Conservation (phyloP, 2,888 invertebrate species). For the Callyntrura sp. region DNA sequence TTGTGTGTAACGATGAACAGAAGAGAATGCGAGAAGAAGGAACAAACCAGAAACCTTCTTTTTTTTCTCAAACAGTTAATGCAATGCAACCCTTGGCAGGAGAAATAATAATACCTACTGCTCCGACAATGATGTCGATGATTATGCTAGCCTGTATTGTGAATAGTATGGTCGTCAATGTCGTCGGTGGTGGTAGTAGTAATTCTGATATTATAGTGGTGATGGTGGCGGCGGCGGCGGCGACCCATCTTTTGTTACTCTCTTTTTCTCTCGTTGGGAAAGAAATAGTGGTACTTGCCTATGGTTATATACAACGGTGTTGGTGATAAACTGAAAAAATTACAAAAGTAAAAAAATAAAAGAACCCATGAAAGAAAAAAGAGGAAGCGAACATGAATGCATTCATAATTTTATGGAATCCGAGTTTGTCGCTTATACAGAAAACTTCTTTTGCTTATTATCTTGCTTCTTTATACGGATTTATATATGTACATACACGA, state of each 20-base stretch:
- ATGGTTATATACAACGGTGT: constrained; percentile 19
- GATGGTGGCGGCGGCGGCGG: constrained; percentile 53
- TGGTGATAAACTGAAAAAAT: constrained; percentile 48
- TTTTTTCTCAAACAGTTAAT: constrained; percentile 28
- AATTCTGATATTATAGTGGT: constrained; percentile 9
- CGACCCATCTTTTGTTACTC: constrained; percentile 66
- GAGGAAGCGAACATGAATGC: constrained; percentile 62
- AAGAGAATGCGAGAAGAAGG: background rate
- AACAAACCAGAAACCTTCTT: background rate
- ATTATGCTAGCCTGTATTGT: constrained; percentile 33
- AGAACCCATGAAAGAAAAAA: constrained; percentile 16
- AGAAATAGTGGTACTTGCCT: constrained; percentile 46
- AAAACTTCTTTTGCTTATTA: constrained; percentile 4
- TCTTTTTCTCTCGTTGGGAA: constrained; percentile 46
- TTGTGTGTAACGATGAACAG: background rate
- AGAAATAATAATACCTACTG: constrained; percentile 27
- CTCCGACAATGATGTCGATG: constrained; percentile 59
- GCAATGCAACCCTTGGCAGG: constrained; percentile 50
- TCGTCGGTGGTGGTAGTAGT: constrained; percentile 47
- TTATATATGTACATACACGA: background rate
- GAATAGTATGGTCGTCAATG: constrained; percentile 52
- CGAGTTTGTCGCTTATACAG: background rate
- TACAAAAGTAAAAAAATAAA: constrained; percentile 38
- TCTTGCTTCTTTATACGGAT: background rate
- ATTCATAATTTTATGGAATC: constrained; percentile 54